Conservation (phyloP, 2,113 vertebrate genomes). For the Noturus placidus region DNA sequence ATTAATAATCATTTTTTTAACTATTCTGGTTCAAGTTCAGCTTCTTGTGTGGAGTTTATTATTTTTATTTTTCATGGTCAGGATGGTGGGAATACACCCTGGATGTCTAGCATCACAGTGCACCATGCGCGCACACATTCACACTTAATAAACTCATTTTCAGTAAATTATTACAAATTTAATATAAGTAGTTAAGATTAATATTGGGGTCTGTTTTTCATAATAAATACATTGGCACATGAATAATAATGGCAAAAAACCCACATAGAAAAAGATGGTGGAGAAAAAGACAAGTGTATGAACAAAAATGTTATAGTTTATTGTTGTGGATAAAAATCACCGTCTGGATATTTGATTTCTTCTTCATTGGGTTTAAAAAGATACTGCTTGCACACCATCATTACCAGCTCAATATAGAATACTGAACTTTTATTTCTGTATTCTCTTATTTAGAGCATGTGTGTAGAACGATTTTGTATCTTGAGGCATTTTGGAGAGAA, state of each 20-base stretch:
- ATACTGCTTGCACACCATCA: neutral
- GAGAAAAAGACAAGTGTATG: neutral
- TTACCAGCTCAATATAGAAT: neutral
- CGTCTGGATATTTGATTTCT: neutral
- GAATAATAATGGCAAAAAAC: neutral
- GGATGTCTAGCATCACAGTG: neutral
- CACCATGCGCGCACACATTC: neutral
- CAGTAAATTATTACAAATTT: no score
- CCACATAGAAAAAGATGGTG: neutral
- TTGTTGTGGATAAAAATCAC: neutral
- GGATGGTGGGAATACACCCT: neutral
- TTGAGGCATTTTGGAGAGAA: conserved; percentile 12
- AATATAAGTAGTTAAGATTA: neutral
- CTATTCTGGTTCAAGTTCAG: neutral
- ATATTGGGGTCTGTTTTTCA: neutral
- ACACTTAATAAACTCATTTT: no score
- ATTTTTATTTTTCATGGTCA: neutral
- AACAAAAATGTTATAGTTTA: neutral
- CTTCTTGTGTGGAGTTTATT: neutral
- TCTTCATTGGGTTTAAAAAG: neutral
- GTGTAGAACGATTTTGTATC: conserved; percentile 2
- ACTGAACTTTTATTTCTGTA: neutral
- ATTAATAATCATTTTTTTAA: no score
- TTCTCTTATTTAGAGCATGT: neutral
- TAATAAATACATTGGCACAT: neutral